Base-by-base conservation (phyloP, 23 tunicate species). In the Phallusia fumigata region DNA sequence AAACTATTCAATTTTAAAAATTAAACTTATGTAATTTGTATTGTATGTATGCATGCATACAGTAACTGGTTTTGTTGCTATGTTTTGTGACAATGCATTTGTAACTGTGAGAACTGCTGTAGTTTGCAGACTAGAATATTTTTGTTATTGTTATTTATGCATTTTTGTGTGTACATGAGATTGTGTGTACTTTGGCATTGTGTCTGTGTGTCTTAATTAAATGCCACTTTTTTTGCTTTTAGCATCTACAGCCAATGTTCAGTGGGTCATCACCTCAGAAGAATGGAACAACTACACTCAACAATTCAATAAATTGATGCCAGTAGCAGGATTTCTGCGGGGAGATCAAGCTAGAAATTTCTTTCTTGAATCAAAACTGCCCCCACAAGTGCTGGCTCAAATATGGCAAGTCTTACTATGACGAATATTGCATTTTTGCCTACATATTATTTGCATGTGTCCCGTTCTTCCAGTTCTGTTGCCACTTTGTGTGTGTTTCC, bases 311-410 rank as follows among this genome's bases (percentile, higher is more conserved):
- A 87, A 85, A 36, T 19, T 94, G 80, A 65, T 53, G 30, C 93
- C 93, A n/a, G 86, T 86, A 0, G 79, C 79, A 81, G 98, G 98
- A 8, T 94, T 88, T 82, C 80, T 94, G 15, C 33, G 91, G 35
- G 93, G 94, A 19, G 91, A 94, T 76, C 98, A 89, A 91, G 96
- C 96, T 0, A 64, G 90, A 74, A 82, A 88, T 52, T 88, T 90
- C 30, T 91, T 96, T 49, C 77, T 96, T 18, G 89, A 88, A 78
- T 96, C 96, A 1, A 91, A 85, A 28, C 80, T 96, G 19, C 93
- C 96, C 33, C 82, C 87, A 21, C 86, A 65, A 30, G 49, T 87
- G 11, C 82, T 96, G 36, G 93, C 85, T 11, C 90, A 84, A 81
- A 96, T 96, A 31, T 96, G 99, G 99, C 89, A 53, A 76, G 86